Conservation (phyloP, 2,888 invertebrate species). For the Eristalis arbustorum region DNA sequence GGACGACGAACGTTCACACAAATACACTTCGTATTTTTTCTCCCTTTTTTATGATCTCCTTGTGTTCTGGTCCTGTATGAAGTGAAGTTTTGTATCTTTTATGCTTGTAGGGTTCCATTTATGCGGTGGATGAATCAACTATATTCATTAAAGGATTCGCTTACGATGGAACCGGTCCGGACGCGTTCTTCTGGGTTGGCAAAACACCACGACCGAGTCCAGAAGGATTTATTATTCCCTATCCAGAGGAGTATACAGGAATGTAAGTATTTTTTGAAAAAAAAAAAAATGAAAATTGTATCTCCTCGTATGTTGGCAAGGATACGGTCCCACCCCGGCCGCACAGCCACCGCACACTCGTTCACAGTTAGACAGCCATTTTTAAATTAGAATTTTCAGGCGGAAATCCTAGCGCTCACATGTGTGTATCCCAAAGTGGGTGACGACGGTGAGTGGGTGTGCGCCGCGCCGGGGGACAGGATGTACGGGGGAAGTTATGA, state of each 20-base stretch:
- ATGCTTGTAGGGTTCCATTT: conserved; percentile 86
- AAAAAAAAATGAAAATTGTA: background rate
- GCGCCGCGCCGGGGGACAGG: background rate
- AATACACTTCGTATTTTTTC: background rate
- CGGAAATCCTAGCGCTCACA: conserved; percentile 61
- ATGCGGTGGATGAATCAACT: conserved; percentile 93
- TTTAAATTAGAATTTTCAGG: conserved; percentile 67
- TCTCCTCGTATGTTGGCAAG: background rate
- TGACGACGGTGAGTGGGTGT: background rate
- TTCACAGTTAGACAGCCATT: conserved; percentile 39
- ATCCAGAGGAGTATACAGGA: conserved; percentile 90
- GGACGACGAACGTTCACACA: background rate
- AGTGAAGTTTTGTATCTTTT: conserved; percentile 51
- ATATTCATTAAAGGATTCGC: conserved; percentile 92
- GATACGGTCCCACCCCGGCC: background rate
- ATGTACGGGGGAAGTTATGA: background rate
- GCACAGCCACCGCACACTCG: background rate
- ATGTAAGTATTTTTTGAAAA: conserved; percentile 83
- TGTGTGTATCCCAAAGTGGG: background rate
- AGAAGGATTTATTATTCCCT: conserved; percentile 91
- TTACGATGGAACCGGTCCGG: conserved; percentile 93
- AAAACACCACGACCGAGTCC: conserved; percentile 90
- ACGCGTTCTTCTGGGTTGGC: conserved; percentile 95
- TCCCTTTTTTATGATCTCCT: background rate
- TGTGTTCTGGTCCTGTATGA: background rate